Evolutionary conservation across 2,888 invertebrate species (phyloP), one percentile per base, ranked within the genome.

Genomic region (Nomada flava): DNA sequence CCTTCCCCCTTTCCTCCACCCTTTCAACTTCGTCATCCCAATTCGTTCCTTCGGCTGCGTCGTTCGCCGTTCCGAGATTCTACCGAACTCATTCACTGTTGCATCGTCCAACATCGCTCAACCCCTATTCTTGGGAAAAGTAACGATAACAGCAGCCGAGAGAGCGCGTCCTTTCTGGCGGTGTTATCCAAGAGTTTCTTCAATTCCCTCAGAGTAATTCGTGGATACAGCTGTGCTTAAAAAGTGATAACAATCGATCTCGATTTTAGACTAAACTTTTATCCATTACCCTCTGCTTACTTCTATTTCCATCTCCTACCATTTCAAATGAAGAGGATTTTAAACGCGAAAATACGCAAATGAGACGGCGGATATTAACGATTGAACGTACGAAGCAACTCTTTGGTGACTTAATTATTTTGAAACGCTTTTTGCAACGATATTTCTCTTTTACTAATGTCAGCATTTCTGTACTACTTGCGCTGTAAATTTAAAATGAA

Each of bases 1-100:
- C 70, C 18, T 50, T 20, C 57, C 52, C 63, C 55, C 36, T n/a
- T 76, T 72, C 79, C 59, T 77, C 86, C 75, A 71, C 70, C 83
- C 55, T 79, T 83, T 83, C 84, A 86, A 79, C 83, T 86, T 83
- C 71, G 78, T 74, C 76, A 69, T 69, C 72, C 62, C 77, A 42
- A 55, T 76, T 75, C 73, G 74, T 60, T 71, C 76, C 57, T 73
- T 64, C 65, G 64, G 57, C 80, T 71, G 65, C 70, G 78, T 68
- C 79, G 79, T 83, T 76, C 55, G 57, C 75, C 60, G 26, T 86
- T 73, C 78, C 64, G 52, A 42, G 50, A 55, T 75, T 79, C 67
- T 68, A 60, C n/a, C 65, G 63, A 77, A 77, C 80, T 85, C 72
- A 36, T 65, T 64, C 76, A 63, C 62, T 42, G 71, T 64, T 84